Percentiles rank a stretch among this genome's conserved stretches.
phyloP scores from a whole-genome alignment of 2,888 invertebrate genomes.

The Baccha elongata region DNA sequence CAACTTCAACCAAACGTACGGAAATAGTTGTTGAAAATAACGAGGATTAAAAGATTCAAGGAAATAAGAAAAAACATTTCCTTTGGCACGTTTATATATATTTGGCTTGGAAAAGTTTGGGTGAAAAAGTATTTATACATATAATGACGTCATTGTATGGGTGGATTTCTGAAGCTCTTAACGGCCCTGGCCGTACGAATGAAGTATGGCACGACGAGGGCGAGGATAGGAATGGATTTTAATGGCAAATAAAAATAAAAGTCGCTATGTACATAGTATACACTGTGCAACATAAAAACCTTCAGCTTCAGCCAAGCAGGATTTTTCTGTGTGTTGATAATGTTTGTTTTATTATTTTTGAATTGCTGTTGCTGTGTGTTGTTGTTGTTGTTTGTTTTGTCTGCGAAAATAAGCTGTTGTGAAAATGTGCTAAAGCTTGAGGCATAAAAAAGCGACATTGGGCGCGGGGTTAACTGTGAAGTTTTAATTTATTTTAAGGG shows the following conservation, averaged over 20 bases:
- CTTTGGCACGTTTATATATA: not conserved
- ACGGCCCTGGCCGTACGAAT: not conserved
- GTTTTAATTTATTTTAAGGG: slow-evolving; percentile 44
- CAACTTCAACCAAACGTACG: slow-evolving; percentile 6
- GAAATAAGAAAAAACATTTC: slow-evolving; percentile 13
- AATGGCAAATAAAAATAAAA: slow-evolving; percentile 62
- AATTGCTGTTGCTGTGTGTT: slow-evolving; percentile 26
- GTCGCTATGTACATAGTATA: slow-evolving; percentile 1
- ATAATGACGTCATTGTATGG: slow-evolving; percentile 20
- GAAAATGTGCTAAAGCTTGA: slow-evolving; percentile 43
- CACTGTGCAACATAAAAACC: not conserved
- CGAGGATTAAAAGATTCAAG: not conserved
- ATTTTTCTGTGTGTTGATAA: slow-evolving; percentile 31
- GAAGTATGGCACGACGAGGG: not conserved
- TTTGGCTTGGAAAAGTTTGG: slow-evolving; percentile 11
- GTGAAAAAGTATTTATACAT: slow-evolving; percentile 11
- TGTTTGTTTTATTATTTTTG: slow-evolving; percentile 61
- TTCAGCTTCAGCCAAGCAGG: slow-evolving; percentile 1
- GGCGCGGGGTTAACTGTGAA: slow-evolving; percentile 42
- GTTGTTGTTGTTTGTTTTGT: slow-evolving; percentile 25
- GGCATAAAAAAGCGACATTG: slow-evolving; percentile 29
- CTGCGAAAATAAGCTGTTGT: slow-evolving; percentile 49
- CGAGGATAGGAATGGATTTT: slow-evolving; percentile 49
- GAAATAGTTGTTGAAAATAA: slow-evolving; percentile 11
- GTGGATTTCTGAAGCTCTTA: slow-evolving; percentile 10